Evolutionary conservation across 2,797 vertebrate genomes (phyloP).

Genomic region (Sparidentex hasta): DNA sequence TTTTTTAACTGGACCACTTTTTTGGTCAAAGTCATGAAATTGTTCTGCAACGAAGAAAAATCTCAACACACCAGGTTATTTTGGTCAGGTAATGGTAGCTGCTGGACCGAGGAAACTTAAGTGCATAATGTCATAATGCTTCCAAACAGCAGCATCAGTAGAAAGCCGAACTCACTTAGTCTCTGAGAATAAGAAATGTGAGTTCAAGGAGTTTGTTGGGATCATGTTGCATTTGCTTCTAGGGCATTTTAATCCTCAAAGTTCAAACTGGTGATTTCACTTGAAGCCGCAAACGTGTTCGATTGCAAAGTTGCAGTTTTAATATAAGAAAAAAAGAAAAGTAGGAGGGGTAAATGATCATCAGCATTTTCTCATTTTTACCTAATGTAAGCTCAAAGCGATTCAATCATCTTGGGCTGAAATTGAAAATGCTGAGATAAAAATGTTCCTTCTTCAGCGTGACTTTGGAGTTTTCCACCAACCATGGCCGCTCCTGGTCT

Average conservation of each 20-base stretch:
- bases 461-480: slow-evolving; percentile 96
- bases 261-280: slow-evolving; percentile 3
- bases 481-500: slow-evolving; percentile 95
- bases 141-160: slow-evolving; percentile 2
- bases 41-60: slow-evolving; percentile 22
- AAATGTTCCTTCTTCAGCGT: slow-evolving; percentile 82
- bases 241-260: slow-evolving; percentile 1
- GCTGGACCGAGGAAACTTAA: not conserved
- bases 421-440: slow-evolving; percentile 27
- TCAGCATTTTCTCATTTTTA: not conserved
- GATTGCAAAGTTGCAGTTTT: not conserved
- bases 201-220: slow-evolving; percentile 7
- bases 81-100: slow-evolving; percentile 2
- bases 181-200: not conserved
- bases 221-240: slow-evolving; percentile 1
- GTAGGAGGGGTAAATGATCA: not conserved
- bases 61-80: slow-evolving; percentile 7
- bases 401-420: not conserved
- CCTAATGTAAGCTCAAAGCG: slow-evolving; percentile 2
- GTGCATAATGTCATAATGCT: not conserved
- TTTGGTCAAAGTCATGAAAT: slow-evolving; percentile 24
- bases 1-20: slow-evolving; percentile 8
- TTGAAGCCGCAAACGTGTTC: slow-evolving; percentile 1
- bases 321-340: slow-evolving; percentile 3
- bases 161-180: not conserved